Evolutionary conservation across 2,797 vertebrate genomes (phyloP).

Genomic region (Pseudomugil gertrudae): DNA sequence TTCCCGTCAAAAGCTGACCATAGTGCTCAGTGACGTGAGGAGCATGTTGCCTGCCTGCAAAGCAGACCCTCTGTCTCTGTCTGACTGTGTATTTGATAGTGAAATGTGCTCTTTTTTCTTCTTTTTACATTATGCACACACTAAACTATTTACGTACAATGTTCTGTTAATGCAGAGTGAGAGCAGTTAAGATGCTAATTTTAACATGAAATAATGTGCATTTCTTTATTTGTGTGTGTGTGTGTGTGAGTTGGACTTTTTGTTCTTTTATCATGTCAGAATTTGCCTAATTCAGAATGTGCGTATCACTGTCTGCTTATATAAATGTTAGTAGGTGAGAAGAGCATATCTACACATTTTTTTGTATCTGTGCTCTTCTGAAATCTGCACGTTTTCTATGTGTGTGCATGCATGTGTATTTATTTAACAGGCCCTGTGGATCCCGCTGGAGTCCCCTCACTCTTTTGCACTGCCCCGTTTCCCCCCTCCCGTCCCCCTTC

Average conservation of each 20-base stretch:
- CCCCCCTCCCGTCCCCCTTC: conserved; percentile 27
- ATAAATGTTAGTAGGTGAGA: conserved; percentile 48
- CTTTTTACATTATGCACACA: background rate
- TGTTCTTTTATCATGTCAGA: conserved; percentile 23
- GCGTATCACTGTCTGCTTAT: conserved; percentile 38
- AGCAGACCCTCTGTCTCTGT: conserved; percentile 45
- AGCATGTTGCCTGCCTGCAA: conserved; percentile 62
- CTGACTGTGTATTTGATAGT: conserved; percentile 30
- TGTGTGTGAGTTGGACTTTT: conserved; percentile 9
- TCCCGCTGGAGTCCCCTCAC: conserved; percentile 60
- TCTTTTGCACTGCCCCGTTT: conserved; percentile 30
- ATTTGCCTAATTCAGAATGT: conserved; percentile 40
- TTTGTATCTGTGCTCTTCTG: conserved; percentile 29
- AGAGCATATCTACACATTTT: conserved; percentile 14
- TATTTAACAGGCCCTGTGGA: conserved; percentile 57
- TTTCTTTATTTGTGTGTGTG: conserved; percentile 9
- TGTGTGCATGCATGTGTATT: conserved; percentile 24
- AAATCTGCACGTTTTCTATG: conserved; percentile 27
- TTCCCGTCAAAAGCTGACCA: conserved; percentile 74
- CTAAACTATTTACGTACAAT: background rate
- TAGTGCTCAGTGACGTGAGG: conserved; percentile 56
- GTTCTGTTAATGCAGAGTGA: conserved; percentile 12
- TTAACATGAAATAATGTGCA: conserved; percentile 6
- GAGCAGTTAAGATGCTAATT: conserved; percentile 4
- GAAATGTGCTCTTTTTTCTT: conserved; percentile 30